A percentile compares a stretch with the other conserved stretches of the same genome.
Conservation (phyloP, 2,797 vertebrate genomes). For the Kryptopterus vitreolus region DNA sequence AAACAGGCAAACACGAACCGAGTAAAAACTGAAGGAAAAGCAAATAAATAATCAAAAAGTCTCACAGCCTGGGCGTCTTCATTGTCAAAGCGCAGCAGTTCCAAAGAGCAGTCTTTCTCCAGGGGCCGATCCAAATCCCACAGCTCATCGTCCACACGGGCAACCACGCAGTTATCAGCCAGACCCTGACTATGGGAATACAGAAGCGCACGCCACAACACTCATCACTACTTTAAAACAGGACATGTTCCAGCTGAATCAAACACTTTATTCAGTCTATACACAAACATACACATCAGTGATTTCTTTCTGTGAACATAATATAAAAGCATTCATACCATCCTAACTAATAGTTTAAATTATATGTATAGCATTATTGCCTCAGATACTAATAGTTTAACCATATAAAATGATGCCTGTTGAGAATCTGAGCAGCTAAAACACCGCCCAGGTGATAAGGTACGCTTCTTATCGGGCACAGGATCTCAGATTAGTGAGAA, state of each 20-base stretch:
- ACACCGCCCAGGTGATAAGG: neutral
- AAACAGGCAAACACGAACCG: no score
- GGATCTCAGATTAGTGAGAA: neutral
- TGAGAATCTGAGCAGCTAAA: neutral
- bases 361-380: no score
- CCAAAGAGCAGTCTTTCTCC: conserved; percentile 80
- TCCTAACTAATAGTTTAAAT: no score
- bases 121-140: conserved; percentile 93
- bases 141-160: conserved; percentile 83
- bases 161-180: conserved; percentile 83
- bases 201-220: neutral
- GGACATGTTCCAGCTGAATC: neutral
- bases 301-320: neutral
- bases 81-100: conserved; percentile 85
- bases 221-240: neutral
- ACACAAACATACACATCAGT: neutral
- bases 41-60: no score
- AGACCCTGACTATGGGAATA: conserved; percentile 74
- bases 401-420: no score
- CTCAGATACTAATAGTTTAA: no score
- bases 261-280: neutral
- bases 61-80: conserved; percentile 90
- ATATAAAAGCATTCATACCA: neutral
- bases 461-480: neutral
- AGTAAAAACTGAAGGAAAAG: no score